Percentiles rank a stretch among this genome's conserved stretches.
Evolutionary conservation across 2,888 invertebrate species (phyloP).

Genomic region (Harmothoe impar): DNA sequence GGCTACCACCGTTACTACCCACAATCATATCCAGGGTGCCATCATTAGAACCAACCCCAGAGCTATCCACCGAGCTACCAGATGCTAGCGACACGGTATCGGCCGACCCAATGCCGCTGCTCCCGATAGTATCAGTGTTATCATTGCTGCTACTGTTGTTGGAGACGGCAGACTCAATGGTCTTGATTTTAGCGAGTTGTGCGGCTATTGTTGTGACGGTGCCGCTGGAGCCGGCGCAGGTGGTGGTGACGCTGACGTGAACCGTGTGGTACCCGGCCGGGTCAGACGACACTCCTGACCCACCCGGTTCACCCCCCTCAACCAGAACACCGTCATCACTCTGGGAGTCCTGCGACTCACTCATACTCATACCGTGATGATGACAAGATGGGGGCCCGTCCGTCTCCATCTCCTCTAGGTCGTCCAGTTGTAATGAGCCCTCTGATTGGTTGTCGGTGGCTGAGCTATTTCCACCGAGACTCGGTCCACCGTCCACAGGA

Average conservation of each 20-base stretch:
- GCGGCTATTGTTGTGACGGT: constrained; percentile 68
- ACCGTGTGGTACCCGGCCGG: neutral
- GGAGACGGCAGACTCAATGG: constrained; percentile 72
- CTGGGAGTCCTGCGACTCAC: constrained; percentile 55
- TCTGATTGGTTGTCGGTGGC: constrained; percentile 48
- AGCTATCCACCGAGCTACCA: constrained; percentile 15
- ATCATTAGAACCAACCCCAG: constrained; percentile 27
- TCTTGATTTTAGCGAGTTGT: constrained; percentile 71
- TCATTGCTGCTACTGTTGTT: neutral
- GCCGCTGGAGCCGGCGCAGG: neutral
- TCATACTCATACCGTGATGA: neutral
- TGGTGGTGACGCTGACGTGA: constrained; percentile 44
- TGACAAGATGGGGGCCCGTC: neutral
- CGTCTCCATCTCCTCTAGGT: neutral
- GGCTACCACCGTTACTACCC: neutral
- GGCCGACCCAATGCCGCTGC: neutral
- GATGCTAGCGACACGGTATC: constrained; percentile 43
- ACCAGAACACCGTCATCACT: constrained; percentile 13
- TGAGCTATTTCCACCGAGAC: neutral
- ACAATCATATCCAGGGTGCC: neutral
- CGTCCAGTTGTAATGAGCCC: constrained; percentile 23
- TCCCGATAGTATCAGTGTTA: constrained; percentile 42
- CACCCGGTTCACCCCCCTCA: neutral
- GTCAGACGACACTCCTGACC: neutral
- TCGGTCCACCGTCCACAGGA: neutral